Percentiles rank a stretch among this genome's conserved stretches.
phyloP scores from a whole-genome alignment of 2,888 invertebrate species.

The Penaeus monodon region DNA sequence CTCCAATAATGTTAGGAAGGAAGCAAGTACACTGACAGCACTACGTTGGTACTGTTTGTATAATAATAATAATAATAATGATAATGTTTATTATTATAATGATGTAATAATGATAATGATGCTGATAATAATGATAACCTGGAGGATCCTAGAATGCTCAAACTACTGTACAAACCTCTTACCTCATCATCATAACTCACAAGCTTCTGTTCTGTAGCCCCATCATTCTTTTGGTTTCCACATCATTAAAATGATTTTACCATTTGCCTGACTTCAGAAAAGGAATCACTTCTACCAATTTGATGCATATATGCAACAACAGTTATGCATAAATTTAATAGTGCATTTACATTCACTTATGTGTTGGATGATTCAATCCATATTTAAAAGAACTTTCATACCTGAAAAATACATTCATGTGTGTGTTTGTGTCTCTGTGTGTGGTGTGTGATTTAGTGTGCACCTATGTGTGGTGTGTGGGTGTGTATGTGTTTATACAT shows the following conservation, averaged over 20 bases:
- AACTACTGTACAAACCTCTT: conserved; percentile 64
- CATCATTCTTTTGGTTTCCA: not conserved
- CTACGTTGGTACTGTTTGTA: conserved; percentile 61
- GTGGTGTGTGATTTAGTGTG: too few relatives aligned
- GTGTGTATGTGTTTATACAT: too few relatives aligned
- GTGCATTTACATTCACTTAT: too few relatives aligned
- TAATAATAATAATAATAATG: conserved; percentile 45
- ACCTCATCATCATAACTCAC: conserved; percentile 59
- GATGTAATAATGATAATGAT: conserved; percentile 17
- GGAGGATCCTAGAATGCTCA: conserved; percentile 63
- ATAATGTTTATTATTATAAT: not conserved
- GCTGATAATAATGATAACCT: conserved; percentile 53
- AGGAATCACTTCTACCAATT: too few relatives aligned
- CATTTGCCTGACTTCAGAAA: conserved; percentile 11
- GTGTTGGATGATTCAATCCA: too few relatives aligned
- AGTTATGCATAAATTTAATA: too few relatives aligned
- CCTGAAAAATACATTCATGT: too few relatives aligned
- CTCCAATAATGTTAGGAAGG: conserved; percentile 55
- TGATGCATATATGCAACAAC: too few relatives aligned
- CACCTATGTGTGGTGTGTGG: too few relatives aligned
- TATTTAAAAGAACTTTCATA: too few relatives aligned
- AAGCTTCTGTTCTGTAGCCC: conserved; percentile 39
- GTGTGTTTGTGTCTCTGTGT: too few relatives aligned
- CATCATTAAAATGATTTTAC: conserved; percentile 40
- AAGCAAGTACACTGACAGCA: conserved; percentile 64